A percentile compares a stretch with the other conserved stretches of the same genome.
Conservation (phyloP, 2,797 vertebrate species). For the Harpagifer antarcticus region DNA sequence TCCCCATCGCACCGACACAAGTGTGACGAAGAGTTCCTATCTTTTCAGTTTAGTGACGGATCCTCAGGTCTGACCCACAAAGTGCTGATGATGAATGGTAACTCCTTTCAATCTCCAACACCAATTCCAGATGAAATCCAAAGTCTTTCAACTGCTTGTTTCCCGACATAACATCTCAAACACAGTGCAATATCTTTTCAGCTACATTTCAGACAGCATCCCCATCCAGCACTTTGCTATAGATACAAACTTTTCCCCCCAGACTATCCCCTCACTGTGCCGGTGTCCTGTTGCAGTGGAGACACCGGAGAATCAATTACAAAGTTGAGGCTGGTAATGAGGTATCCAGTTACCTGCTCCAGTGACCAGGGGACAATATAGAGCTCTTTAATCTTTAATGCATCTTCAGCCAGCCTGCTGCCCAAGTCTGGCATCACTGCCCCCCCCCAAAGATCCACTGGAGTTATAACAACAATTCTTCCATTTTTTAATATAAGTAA, state of each 20-base stretch:
- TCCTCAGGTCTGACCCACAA: slow-evolving; percentile 16
- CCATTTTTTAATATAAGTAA: neutral
- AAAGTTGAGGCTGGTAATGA: slow-evolving; percentile 82
- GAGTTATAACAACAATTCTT: neutral
- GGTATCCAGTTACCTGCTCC: slow-evolving; percentile 78
- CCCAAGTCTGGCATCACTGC: slow-evolving; percentile 10
- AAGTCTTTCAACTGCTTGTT: neutral
- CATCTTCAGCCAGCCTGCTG: slow-evolving; percentile 23
- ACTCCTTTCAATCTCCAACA: neutral
- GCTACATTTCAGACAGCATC: slow-evolving; percentile 8
- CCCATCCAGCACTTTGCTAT: neutral
- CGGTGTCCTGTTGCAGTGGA: slow-evolving; percentile 69
- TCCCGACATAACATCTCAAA: slow-evolving; percentile 8
- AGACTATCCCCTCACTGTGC: slow-evolving; percentile 17
- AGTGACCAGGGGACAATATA: slow-evolving; percentile 71
- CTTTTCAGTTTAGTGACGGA: slow-evolving; percentile 8
- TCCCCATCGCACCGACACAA: slow-evolving; percentile 65
- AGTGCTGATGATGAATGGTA: neutral
- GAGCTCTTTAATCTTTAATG: slow-evolving; percentile 81
- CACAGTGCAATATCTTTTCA: slow-evolving; percentile 2
- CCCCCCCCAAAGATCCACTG: neutral
- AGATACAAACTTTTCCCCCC: slow-evolving; percentile 20
- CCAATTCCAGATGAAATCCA: neutral
- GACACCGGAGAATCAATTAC: slow-evolving; percentile 85
- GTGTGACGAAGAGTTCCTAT: slow-evolving; percentile 5